Conservation (phyloP, 2,888 invertebrate species). For the Merodon equestris region DNA sequence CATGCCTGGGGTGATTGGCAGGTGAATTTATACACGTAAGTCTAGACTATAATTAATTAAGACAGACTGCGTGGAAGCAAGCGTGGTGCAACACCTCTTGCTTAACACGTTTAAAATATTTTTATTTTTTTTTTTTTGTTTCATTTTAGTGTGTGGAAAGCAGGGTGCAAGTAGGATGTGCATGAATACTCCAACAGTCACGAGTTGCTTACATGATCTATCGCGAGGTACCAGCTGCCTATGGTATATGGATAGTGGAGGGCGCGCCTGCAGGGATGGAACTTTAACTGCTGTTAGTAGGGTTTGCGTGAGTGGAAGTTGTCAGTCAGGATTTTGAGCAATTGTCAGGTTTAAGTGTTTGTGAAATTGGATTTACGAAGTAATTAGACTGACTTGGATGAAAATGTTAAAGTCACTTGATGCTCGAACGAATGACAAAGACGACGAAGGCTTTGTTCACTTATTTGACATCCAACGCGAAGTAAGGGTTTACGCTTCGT, state of each 20-base stretch:
- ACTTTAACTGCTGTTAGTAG: too few species aligned
- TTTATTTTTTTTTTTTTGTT: too few species aligned
- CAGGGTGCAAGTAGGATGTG: constrained; percentile 11
- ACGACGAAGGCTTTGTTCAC: too few species aligned
- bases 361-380: too few species aligned
- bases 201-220: constrained; percentile 40
- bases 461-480: too few species aligned
- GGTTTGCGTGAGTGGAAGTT: too few species aligned
- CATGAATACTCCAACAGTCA: constrained; percentile 30
- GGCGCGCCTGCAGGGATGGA: background rate
- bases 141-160: background rate
- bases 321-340: background rate
- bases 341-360: background rate
- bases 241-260: constrained; percentile 16
- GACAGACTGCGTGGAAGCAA: background rate
- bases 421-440: too few species aligned
- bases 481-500: too few species aligned
- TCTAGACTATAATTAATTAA: constrained; percentile 48
- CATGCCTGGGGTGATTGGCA: too few species aligned
- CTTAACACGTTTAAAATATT: background rate
- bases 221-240: constrained; percentile 39
- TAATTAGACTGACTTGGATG: too few species aligned
- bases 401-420: too few species aligned
- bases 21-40: constrained; percentile 7
- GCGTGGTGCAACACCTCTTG: background rate